phyloP scores from a whole-genome alignment of 2,888 invertebrate species.

The Digitonthophagus gazella region DNA sequence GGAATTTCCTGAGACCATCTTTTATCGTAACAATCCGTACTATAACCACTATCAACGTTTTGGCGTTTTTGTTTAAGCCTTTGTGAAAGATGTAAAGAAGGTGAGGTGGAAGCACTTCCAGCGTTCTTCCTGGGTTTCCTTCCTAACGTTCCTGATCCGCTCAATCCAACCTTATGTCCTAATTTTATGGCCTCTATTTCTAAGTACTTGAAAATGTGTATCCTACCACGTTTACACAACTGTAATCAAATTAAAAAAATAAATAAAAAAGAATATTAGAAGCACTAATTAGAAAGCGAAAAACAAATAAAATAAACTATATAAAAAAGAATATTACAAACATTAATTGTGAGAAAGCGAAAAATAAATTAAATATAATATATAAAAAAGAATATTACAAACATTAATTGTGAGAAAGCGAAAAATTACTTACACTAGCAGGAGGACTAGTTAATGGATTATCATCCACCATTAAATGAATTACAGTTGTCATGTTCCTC shows the following conservation, averaged over 20 bases:
- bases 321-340: constrained; percentile 28
- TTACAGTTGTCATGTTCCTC: constrained; percentile 79
- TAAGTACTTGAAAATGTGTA: constrained; percentile 93
- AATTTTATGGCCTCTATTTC: constrained; percentile 83
- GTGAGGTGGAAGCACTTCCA: constrained; percentile 48
- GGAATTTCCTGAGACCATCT: constrained; percentile 79
- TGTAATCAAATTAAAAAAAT: constrained; percentile 46
- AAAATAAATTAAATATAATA: too few species aligned
- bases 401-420: background rate
- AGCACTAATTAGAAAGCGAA: background rate
- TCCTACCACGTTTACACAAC: constrained; percentile 88
- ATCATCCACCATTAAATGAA: constrained; percentile 79
- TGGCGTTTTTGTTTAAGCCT: constrained; percentile 61
- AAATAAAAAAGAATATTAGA: background rate
- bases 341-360: too few species aligned
- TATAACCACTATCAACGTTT: constrained; percentile 87
- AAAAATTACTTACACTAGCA: constrained; percentile 74
- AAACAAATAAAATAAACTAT: constrained; percentile 53
- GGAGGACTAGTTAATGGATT: constrained; percentile 92
- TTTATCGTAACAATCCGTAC: constrained; percentile 80
- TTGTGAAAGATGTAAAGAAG: constrained; percentile 44
- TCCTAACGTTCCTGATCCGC: constrained; percentile 53
- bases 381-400: constrained; percentile 42
- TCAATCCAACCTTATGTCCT: constrained; percentile 54
- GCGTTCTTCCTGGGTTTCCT: constrained; percentile 54